A percentile compares a stretch with the other conserved stretches of the same genome.
Conservation (phyloP, 2,888 invertebrate species). For the Cremastobaeus sp. region DNA sequence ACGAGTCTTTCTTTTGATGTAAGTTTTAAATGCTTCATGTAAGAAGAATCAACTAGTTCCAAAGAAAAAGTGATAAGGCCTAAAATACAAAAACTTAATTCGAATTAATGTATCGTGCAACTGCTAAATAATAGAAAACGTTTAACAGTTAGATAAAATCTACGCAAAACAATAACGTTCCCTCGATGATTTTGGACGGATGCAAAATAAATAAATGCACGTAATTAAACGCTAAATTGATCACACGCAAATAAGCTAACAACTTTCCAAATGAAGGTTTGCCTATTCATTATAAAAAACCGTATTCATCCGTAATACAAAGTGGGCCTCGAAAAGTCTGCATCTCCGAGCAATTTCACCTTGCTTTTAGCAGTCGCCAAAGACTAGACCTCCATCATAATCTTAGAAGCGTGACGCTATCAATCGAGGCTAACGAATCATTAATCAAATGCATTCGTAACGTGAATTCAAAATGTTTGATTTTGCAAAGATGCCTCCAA, state of each 20-base stretch:
- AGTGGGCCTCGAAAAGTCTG: conserved; percentile 36
- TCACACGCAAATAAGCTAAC: background rate
- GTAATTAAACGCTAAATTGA: background rate
- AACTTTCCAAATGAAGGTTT: background rate
- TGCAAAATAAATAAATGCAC: conserved; percentile 19
- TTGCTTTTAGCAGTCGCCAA: conserved; percentile 23
- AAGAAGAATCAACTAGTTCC: background rate
- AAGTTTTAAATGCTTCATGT: background rate
- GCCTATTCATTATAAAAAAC: conserved; percentile 12
- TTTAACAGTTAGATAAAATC: conserved; percentile 28
- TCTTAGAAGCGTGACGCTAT: conserved; percentile 23
- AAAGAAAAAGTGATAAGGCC: background rate
- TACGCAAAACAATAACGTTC: conserved; percentile 22
- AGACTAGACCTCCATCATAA: conserved; percentile 42
- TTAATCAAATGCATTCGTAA: background rate
- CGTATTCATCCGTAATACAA: conserved; percentile 33
- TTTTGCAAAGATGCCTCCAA: background rate
- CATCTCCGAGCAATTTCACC: too few species aligned
- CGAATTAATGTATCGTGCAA: background rate
- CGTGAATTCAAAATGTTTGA: background rate
- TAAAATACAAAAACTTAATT: background rate
- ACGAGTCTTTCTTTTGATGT: background rate
- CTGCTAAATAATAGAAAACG: background rate
- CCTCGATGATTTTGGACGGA: conserved; percentile 18
- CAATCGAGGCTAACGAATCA: background rate